Percentiles rank a stretch among this genome's conserved stretches.
phyloP scores from a whole-genome alignment of 2,888 invertebrate species.

The Folsomia manolachei region DNA sequence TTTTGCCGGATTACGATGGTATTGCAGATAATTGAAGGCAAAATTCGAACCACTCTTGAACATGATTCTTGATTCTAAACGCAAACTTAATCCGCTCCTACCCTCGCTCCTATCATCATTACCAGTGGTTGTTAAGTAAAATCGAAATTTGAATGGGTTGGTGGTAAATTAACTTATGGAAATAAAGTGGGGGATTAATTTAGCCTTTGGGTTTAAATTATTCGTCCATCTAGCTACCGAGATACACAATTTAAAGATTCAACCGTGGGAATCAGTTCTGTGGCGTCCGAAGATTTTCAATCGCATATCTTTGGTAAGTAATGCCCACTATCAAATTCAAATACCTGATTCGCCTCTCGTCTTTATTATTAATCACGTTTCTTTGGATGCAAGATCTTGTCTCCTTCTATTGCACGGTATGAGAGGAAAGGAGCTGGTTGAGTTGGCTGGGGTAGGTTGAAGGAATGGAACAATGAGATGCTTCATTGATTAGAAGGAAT shows the following conservation, averaged over 20 bases:
- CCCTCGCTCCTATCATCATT: not conserved
- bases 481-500: slow-evolving; percentile 3
- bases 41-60: not conserved
- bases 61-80: slow-evolving; percentile 4
- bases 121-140: slow-evolving; percentile 1
- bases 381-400: not conserved
- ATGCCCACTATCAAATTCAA: slow-evolving; percentile 14
- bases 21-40: not conserved
- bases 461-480: not conserved
- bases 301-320: not conserved
- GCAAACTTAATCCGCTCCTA: not conserved
- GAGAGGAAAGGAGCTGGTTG: no score
- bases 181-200: slow-evolving; percentile 13
- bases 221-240: slow-evolving; percentile 14
- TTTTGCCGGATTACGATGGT: not conserved
- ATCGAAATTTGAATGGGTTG: not conserved
- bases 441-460: not conserved
- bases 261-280: slow-evolving; percentile 13
- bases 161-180: slow-evolving; percentile 9
- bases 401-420: no score
- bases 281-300: slow-evolving; percentile 16
- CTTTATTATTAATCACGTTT: not conserved
- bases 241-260: not conserved
- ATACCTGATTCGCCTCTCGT: not conserved
- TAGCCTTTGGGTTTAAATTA: slow-evolving; percentile 8